Evolutionary conservation across 1,140 invertebrate genomes (phyloP).

Genomic region (Ganaspis sp.): DNA sequence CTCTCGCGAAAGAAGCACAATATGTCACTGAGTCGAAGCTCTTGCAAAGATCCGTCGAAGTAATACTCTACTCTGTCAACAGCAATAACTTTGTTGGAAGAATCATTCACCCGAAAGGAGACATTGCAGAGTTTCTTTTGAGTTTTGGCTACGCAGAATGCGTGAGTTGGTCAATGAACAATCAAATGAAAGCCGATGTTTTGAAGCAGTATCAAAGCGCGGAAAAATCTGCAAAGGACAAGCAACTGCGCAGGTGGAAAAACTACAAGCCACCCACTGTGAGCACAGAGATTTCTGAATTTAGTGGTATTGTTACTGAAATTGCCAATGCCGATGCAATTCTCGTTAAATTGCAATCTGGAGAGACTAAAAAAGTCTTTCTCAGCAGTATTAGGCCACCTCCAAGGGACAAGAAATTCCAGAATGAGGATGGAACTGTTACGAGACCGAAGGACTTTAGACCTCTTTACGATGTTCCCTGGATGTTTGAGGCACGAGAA

Average conservation of each 20-base stretch:
- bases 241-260: constrained; percentile 91
- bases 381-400: constrained; percentile 96
- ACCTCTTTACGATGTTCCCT: constrained; percentile 97
- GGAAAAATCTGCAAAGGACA: constrained; percentile 94
- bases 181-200: constrained; percentile 87
- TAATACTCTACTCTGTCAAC: constrained; percentile 93
- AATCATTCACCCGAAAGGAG: constrained; percentile 93
- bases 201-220: constrained; percentile 85
- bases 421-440: constrained; percentile 80
- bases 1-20: constrained; percentile 89
- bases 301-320: constrained; percentile 91
- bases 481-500: constrained; percentile 98
- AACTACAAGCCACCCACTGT: constrained; percentile 84
- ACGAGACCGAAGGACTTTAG: constrained; percentile 82
- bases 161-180: constrained; percentile 97
- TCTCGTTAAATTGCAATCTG: constrained; percentile 88
- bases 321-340: constrained; percentile 95
- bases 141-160: constrained; percentile 95
- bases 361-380: constrained; percentile 93
- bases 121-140: constrained; percentile 95
- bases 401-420: constrained; percentile 77
- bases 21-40: constrained; percentile 95
- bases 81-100: constrained; percentile 96
- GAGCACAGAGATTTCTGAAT: constrained; percentile 80
- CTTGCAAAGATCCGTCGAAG: constrained; percentile 94